phyloP scores from a whole-genome alignment of 2,113 vertebrate genomes.

The Silurus asotus region DNA sequence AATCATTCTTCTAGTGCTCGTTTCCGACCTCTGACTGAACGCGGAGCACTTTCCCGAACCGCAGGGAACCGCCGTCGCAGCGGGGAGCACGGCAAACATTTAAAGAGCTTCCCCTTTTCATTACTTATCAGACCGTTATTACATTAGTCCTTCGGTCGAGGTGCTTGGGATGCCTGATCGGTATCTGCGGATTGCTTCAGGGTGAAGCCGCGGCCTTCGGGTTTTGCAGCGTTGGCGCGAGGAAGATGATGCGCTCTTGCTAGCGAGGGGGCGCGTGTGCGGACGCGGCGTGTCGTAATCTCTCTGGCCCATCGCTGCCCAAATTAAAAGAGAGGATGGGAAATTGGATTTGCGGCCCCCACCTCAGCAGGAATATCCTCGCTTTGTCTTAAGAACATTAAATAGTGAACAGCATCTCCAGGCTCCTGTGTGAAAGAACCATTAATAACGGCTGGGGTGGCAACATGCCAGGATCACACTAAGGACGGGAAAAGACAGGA shows the following conservation, averaged over 20 bases:
- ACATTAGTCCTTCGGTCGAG: slow-evolving; percentile 39
- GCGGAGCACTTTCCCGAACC: slow-evolving; percentile 29
- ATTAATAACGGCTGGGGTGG: slow-evolving; percentile 43
- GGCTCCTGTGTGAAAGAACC: slow-evolving; percentile 36
- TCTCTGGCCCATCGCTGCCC: slow-evolving; percentile 45
- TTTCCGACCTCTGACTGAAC: slow-evolving; percentile 22
- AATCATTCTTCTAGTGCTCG: slow-evolving; percentile 20
- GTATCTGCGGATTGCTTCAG: slow-evolving; percentile 44
- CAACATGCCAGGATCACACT: neutral
- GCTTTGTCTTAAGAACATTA: slow-evolving; percentile 53
- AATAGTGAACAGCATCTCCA: slow-evolving; percentile 30
- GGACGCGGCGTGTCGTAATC: slow-evolving; percentile 45
- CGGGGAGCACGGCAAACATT: slow-evolving; percentile 42
- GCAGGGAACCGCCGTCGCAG: slow-evolving; percentile 20
- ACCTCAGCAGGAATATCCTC: slow-evolving; percentile 42
- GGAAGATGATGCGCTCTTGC: slow-evolving; percentile 27
- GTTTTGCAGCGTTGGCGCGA: slow-evolving; percentile 41
- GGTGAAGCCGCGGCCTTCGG: slow-evolving; percentile 16
- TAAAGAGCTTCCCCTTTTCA: slow-evolving; percentile 50
- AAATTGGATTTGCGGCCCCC: slow-evolving; percentile 52
- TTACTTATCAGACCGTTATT: slow-evolving; percentile 47
- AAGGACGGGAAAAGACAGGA: neutral
- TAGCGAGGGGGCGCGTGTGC: neutral
- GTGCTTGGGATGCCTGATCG: slow-evolving; percentile 42
- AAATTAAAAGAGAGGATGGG: slow-evolving; percentile 52